Base-by-base conservation (phyloP, 2,888 invertebrate genomes). In the Meiosimyza decipiens region DNA sequence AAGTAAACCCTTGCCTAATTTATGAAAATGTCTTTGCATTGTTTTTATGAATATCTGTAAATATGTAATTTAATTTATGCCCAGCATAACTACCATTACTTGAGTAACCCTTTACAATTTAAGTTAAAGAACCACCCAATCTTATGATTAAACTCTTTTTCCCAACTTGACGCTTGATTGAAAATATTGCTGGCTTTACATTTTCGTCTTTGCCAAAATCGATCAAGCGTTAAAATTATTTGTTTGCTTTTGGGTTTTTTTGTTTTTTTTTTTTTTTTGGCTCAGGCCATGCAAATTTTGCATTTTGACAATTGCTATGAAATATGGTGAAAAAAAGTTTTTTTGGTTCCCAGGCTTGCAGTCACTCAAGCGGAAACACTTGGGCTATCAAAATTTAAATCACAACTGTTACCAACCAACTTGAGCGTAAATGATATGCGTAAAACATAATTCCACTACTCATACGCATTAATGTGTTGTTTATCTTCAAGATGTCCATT, bases 291-390 rank as follows among this genome's bases (percentile, higher is more conserved):
- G 63, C 47, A 63, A 63, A 63, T 63, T 63, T 63, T 16, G n/a
- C 16, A 63, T 63, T 33, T 49, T 13, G 47, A 47, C 63, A 63
- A 57, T 63, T 63, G 49, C 15, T 40, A 40, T 40, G 40, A 40
- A 40, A 40, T 40, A 40, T 40, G 40, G 6, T 40, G 40, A 9
- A 40, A 40, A 60, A 60, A 33, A 33, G 13, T 15, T 4, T n/a
- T n/a, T 15, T 63, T 16, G n/a, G 63, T 63, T 63, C 63, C 49
- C 63, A 63, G n/a, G 63, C 33, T 63, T 9, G 13, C 11, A 12
- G 16, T 16, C 63, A 49, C 5, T 18, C 63, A 63, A 18, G 63
- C 49, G 63, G 63, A 63, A 63, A 63, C 63, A 63, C 63, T 63
- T 63, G 11, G 49, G 16, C 16, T 63, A 18, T 63, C 49, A 63